Evolutionary conservation across 2,797 vertebrate genomes (phyloP).

Genomic region (Bovichtus diacanthus): DNA sequence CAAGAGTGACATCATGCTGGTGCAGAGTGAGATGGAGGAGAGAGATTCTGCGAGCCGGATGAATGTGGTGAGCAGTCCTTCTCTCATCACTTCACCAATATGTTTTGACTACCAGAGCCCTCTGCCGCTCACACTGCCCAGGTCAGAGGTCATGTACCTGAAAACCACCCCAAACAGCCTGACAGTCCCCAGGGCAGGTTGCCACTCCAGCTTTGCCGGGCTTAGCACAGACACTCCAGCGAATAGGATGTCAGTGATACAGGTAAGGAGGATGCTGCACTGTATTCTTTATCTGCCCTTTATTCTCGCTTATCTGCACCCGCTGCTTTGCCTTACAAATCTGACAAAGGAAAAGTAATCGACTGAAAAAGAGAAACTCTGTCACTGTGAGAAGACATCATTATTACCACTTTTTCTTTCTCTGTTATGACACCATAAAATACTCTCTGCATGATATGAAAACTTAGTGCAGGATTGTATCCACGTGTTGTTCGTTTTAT

Average conservation of each 20-base stretch:
- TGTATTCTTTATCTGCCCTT: slow-evolving; percentile 73
- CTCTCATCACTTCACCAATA: slow-evolving; percentile 98
- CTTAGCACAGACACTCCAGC: slow-evolving; percentile 93
- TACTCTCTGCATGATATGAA: slow-evolving; percentile 51
- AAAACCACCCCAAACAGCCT: slow-evolving; percentile 98
- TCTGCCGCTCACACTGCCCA: slow-evolving; percentile 97
- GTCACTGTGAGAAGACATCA: slow-evolving; percentile 62
- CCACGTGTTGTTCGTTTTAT: slow-evolving; percentile 47
- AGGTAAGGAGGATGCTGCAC: slow-evolving; percentile 89
- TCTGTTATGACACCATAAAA: slow-evolving; percentile 46
- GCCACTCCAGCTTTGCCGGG: slow-evolving; percentile 98
- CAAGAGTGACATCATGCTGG: slow-evolving; percentile 99
- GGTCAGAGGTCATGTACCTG: slow-evolving; percentile 99
- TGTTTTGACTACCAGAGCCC: slow-evolving; percentile 99
- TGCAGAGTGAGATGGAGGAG: slow-evolving; percentile 99
- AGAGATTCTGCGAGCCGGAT: slow-evolving; percentile 98
- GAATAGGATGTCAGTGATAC: slow-evolving; percentile 99
- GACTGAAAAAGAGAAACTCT: slow-evolving; percentile 60
- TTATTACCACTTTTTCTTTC: slow-evolving; percentile 57
- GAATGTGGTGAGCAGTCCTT: slow-evolving; percentile 99
- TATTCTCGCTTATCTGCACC: slow-evolving; percentile 75
- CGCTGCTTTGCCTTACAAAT: slow-evolving; percentile 71
- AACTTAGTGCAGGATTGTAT: slow-evolving; percentile 35
- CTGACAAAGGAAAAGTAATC: slow-evolving; percentile 76
- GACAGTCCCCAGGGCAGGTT: slow-evolving; percentile 96